These are phyloP conservation scores for Neodiprion pinetum DNA, from an alignment of 1,140 invertebrate genomes.

Conservation along the genomic window DNA sequence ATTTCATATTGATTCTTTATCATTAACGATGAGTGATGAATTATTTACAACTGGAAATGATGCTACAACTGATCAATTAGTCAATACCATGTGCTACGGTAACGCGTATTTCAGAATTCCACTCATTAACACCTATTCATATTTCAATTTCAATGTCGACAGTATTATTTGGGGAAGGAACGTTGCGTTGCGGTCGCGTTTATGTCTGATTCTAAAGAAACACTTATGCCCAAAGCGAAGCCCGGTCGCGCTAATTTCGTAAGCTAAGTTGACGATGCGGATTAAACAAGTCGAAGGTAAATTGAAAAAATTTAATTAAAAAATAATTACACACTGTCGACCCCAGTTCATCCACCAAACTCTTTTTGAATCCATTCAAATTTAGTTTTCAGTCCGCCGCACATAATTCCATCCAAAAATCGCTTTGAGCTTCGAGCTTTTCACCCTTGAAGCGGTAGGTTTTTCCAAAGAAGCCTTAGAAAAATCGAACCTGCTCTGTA, in stretches of 20 bases:
- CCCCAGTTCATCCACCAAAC: not conserved
- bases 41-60: no score
- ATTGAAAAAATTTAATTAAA: constrained; percentile 22
- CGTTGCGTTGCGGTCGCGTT: constrained; percentile 37
- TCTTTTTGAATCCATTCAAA: no score
- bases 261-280: constrained; percentile 37
- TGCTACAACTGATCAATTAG: no score
- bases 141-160: constrained; percentile 2
- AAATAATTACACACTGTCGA: constrained; percentile 14
- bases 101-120: no score
- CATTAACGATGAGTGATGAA: no score
- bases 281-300: constrained; percentile 36
- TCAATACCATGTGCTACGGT: no score
- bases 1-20: no score
- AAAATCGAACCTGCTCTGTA: not conserved
- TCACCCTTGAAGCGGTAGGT: not conserved
- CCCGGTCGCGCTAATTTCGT: constrained; percentile 37
- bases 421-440: no score
- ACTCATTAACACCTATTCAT: not conserved
- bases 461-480: not conserved
- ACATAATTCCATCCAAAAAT: no score
- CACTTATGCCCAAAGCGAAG: constrained; percentile 35
- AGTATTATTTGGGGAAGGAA: constrained; percentile 23
- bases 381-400: no score
- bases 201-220: constrained; percentile 37